Base-by-base conservation (phyloP, 2,113 vertebrate species). In the Rhinopomastus cyanomelas region DNA sequence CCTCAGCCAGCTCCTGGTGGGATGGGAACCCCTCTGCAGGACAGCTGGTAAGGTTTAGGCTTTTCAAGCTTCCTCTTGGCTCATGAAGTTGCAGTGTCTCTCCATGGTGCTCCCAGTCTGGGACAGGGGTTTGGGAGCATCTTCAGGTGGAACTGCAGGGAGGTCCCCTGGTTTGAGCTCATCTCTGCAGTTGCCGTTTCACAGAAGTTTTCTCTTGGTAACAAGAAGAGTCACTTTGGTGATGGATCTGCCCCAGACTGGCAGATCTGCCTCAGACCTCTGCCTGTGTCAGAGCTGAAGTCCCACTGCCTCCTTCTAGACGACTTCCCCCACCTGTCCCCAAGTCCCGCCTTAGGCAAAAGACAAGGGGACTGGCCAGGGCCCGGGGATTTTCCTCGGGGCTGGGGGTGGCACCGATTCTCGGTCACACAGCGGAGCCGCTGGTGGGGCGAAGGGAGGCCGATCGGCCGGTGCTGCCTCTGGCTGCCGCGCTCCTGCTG, bases 381-480 rank as follows among this genome's bases (percentile, higher is more conserved):
- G 8, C 0, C 3, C 34, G 14, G 57, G 14, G 37, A 5, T 12
- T 44, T 42, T 18, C 32, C 42, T 11, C 4, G 12, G 48, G 29
- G 34, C 11, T 0, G 0, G 19, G 60, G 60, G 83, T 10, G 46
- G 49, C 48, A 7, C 9, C 0, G 53, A 5, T 16, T 8, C 10
- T 29, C 53, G 8, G 16, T 16, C 22, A 32, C 5, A 20, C 22
- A 4, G 12, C 20, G 77, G 49, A 27, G 53, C 39, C 32, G 48
- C 46, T 1, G 39, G 36, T 2, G 39, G 36, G 52, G 65, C 12
- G 4, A 9, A 9, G 81, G n/a, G 68, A 2, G 18, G 56, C 36
- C 6, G 2, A 2, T 1, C 1, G 14, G 51, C 39, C 1, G 3
- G 1, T 23, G 5, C 44, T 55, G 53, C 21, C 16, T 11, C 4